Conservation (phyloP, 2,797 vertebrate genomes). For the Bovichtus variegatus region DNA sequence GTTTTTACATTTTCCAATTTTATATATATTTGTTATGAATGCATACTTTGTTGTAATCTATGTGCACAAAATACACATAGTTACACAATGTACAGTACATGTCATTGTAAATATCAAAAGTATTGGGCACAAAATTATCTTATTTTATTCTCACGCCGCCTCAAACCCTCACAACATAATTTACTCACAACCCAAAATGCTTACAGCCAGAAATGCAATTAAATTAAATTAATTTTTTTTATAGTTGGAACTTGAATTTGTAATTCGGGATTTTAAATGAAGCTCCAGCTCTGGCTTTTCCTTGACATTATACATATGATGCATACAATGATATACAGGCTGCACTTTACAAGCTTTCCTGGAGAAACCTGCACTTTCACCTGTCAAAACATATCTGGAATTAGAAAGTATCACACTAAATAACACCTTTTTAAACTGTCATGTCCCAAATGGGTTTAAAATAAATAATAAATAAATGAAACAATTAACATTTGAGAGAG, state of each 20-base stretch:
- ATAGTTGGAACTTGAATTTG: background rate
- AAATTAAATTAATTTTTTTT: no score
- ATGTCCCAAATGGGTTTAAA: background rate
- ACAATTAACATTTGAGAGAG: background rate
- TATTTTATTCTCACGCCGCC: conserved; percentile 3
- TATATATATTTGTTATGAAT: no score
- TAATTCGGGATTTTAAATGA: background rate
- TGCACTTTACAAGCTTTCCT: background rate
- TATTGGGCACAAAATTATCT: background rate
- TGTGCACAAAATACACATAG: background rate
- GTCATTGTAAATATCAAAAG: background rate
- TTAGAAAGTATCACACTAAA: background rate
- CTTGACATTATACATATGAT: background rate
- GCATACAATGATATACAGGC: background rate
- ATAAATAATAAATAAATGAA: background rate
- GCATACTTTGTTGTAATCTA: background rate
- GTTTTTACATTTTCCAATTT: no score
- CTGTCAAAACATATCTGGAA: conserved; percentile 1
- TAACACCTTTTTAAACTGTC: background rate
- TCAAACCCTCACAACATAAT: no score
- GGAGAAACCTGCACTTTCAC: background rate
- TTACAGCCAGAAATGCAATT: background rate
- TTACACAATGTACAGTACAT: background rate
- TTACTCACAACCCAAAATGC: background rate
- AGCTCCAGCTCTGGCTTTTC: background rate